phyloP scores from a whole-genome alignment of 2,888 invertebrate species.

The Oscheius myriophilus region DNA sequence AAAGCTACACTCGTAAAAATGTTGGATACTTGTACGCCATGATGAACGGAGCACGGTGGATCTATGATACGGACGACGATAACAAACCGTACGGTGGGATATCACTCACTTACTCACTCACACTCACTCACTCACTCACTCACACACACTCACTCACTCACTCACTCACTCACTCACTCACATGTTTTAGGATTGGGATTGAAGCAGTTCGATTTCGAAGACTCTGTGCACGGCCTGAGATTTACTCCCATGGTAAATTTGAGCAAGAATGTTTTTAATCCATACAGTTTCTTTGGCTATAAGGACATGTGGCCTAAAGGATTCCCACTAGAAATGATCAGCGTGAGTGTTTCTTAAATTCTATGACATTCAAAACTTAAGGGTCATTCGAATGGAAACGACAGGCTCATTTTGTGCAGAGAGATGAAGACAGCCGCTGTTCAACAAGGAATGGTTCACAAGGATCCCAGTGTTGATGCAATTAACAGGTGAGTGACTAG shows the following conservation, averaged over 20 bases:
- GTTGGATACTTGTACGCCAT: conserved; percentile 31
- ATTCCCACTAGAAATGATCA: conserved; percentile 48
- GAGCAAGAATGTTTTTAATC: conserved; percentile 39
- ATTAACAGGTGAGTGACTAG: no score
- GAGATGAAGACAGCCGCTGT: conserved; percentile 32
- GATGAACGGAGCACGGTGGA: conserved; percentile 31
- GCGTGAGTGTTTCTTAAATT: no score
- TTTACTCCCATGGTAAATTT: conserved; percentile 9
- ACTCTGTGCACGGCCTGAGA: conserved; percentile 24
- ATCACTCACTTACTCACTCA: background rate
- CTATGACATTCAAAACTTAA: no score
- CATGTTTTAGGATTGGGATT: conserved; percentile 34
- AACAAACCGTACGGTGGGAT: conserved; percentile 26
- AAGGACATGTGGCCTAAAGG: conserved; percentile 48
- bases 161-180: no score
- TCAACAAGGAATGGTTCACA: no score
- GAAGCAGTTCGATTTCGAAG: conserved; percentile 37
- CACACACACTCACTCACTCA: no score
- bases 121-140: no score
- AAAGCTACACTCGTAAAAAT: conserved; percentile 26
- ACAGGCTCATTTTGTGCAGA: conserved; percentile 35
- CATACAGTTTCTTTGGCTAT: conserved; percentile 45
- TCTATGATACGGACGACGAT: conserved; percentile 34
- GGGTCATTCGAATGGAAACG: conserved; percentile 39
- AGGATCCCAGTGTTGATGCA: no score